Conservation (phyloP, 2,113 vertebrate genomes). For the Callospermophilus lateralis region DNA sequence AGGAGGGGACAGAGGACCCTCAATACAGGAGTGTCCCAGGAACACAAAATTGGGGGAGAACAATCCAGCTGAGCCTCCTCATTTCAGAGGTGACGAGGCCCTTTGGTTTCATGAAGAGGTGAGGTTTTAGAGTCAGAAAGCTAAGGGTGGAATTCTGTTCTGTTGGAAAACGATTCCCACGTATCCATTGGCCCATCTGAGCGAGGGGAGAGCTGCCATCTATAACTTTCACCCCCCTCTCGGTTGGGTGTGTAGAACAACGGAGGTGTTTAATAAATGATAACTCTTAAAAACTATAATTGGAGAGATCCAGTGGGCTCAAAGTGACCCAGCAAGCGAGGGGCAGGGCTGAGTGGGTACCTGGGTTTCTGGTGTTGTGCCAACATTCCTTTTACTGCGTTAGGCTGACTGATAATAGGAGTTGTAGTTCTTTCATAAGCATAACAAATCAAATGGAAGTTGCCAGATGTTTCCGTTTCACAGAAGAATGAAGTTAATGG, state of each 20-base stretch:
- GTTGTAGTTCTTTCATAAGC: neutral
- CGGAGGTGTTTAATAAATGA: neutral
- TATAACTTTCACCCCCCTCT: neutral
- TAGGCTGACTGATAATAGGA: neutral
- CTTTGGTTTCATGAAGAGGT: neutral
- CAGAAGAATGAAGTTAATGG: constrained; percentile 59
- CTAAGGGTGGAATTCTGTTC: neutral
- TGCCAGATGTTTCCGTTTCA: constrained; percentile 57
- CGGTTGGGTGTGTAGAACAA: neutral
- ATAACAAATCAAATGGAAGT: neutral
- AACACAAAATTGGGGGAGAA: too few relatives aligned
- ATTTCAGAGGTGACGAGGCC: neutral
- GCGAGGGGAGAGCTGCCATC: neutral
- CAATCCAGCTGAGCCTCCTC: neutral
- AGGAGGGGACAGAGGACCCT: neutral
- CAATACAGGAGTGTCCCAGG: neutral
- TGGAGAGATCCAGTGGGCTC: neutral
- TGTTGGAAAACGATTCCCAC: neutral
- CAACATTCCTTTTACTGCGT: neutral
- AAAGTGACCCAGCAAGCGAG: neutral
- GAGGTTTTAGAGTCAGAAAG: neutral
- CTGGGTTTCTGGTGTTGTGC: neutral
- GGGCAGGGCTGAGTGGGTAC: too few relatives aligned
- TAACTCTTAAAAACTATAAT: neutral
- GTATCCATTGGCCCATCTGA: neutral